Evolutionary conservation across 2,888 invertebrate genomes (phyloP).

Genomic region (Taphrorychus bicolor): DNA sequence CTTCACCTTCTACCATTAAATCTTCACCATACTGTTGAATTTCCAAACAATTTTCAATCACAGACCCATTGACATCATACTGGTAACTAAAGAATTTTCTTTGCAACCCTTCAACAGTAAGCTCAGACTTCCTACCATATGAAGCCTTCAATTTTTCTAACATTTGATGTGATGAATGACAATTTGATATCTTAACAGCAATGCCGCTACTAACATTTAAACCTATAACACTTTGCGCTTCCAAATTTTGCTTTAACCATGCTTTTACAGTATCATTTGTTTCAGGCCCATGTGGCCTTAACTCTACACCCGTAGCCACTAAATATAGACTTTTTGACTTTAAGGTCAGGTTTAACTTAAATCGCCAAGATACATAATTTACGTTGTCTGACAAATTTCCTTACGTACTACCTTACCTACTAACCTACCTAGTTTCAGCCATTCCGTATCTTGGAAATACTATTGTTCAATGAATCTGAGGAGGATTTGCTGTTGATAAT

Average conservation of each 20-base stretch:
- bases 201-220: constrained; percentile 7
- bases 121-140: constrained; percentile 29
- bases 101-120: constrained; percentile 27
- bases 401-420: too few species aligned
- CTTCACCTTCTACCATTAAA: not conserved
- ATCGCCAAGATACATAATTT: not conserved
- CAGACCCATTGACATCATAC: constrained; percentile 14
- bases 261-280: not conserved
- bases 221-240: too few species aligned
- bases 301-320: not conserved
- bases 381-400: too few species aligned
- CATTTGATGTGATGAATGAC: constrained; percentile 15
- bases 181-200: constrained; percentile 3
- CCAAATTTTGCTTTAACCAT: constrained; percentile 2
- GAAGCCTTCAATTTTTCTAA: constrained; percentile 17
- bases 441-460: too few species aligned
- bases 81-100: constrained; percentile 10
- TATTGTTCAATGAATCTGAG: too few species aligned
- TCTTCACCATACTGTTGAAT: constrained; percentile 13
- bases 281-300: constrained; percentile 4
- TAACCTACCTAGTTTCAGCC: too few species aligned
- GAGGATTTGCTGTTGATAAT: too few species aligned
- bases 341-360: constrained; percentile 6
- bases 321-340: constrained; percentile 2
- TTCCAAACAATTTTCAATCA: constrained; percentile 20